Evolutionary conservation across 2,888 invertebrate species (phyloP).

Genomic region (Leptinotarsa haldemani): DNA sequence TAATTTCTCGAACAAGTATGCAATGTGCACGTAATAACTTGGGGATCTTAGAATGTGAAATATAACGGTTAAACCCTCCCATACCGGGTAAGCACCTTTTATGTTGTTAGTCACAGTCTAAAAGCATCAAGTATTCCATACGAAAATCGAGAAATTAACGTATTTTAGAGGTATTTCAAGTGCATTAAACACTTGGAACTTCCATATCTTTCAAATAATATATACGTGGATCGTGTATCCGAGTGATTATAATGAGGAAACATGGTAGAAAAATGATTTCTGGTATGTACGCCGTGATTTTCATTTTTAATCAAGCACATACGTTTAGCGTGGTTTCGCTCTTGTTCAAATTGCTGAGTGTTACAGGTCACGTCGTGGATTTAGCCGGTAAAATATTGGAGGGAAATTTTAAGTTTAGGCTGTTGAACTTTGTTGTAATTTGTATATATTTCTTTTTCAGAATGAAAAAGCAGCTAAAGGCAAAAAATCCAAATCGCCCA

Average conservation of each 20-base stretch:
- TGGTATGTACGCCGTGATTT: slow-evolving; percentile 54
- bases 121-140: slow-evolving; percentile 41
- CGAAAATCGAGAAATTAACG: slow-evolving; percentile 16
- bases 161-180: slow-evolving; percentile 22
- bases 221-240: not conserved
- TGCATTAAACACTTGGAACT: not conserved
- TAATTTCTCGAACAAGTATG: slow-evolving; percentile 52
- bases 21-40: slow-evolving; percentile 65
- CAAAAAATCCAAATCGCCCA: slow-evolving; percentile 66
- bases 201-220: not conserved
- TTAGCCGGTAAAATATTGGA: slow-evolving; percentile 59
- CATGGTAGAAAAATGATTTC: slow-evolving; percentile 30
- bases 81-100: slow-evolving; percentile 14
- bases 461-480: slow-evolving; percentile 66
- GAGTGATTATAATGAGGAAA: not conserved
- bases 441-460: slow-evolving; percentile 51
- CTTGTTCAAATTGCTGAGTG: slow-evolving; percentile 52
- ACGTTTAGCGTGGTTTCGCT: slow-evolving; percentile 55
- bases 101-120: slow-evolving; percentile 57
- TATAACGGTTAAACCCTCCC: slow-evolving; percentile 54
- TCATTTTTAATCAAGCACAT: slow-evolving; percentile 51
- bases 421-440: slow-evolving; percentile 17
- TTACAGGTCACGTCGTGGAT: slow-evolving; percentile 52
- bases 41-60: slow-evolving; percentile 62
- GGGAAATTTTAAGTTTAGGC: slow-evolving; percentile 60